Evolutionary conservation across 2,113 vertebrate genomes (phyloP), one percentile per base, ranked within the genome.

Genomic region (Nycticorax nycticorax): DNA sequence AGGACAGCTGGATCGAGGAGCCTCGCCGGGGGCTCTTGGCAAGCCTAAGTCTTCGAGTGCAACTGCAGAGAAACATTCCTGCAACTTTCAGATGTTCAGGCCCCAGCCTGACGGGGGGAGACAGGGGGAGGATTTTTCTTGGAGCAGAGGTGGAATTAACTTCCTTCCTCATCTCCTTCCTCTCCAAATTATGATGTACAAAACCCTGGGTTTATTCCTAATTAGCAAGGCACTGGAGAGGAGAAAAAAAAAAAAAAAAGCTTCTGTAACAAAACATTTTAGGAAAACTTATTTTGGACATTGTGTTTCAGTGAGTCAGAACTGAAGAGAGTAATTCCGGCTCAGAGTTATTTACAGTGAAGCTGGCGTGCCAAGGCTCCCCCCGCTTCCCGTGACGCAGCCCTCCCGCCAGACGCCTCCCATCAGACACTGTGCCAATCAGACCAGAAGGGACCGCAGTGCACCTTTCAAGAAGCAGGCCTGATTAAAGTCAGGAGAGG

Each of bases 221-320:
- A 79, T 90, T 76, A 94, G 63, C 16, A 83, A 64, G 35, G 19
- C 32, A 56, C 26, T 60, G 37, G 14, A 14, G 37, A 9, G 37
- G n/a, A n/a, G n/a, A 37, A 6, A 71, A 69, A 71, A 94, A 81
- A n/a, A 11, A 67, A 69, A 71, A 93, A 81, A n/a, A 11, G 32
- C 67, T 79, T 55, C 64, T 73, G 43, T 81, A 92, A 95, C 66
- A 90, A 85, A 39, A 88, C 78, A 78, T 94, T 92, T 69, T 26
- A 88, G 47, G 75, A 90, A 85, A 90, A 85, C 33, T 79, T 64
- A 76, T 83, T 94, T 73, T 88, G 82, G 67, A 85, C 30, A 39
- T 43, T 48, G 52, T 37, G 20, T 93, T 92, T 92, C 74, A 76
- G 27, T 93, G 82, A 88, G 35, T 83, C 85, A 90, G 50, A 94